phyloP scores from a whole-genome alignment of 2,888 invertebrate genomes.

The Euzophera pinguis region DNA sequence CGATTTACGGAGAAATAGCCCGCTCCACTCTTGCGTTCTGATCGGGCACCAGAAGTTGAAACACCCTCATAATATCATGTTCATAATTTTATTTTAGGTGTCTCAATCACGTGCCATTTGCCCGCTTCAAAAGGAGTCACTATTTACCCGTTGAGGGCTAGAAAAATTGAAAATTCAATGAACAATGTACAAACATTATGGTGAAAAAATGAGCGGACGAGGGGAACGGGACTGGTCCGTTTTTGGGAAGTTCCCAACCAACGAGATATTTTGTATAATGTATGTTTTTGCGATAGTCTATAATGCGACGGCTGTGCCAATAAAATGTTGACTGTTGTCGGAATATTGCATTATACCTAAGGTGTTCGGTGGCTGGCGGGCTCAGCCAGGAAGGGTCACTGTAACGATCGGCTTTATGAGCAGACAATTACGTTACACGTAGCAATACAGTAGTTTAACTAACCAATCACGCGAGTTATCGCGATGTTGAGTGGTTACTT shows the following conservation, averaged over 20 bases:
- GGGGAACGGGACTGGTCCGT: not conserved
- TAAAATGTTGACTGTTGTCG: constrained; percentile 1
- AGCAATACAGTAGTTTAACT: constrained; percentile 11
- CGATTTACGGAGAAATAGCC: not conserved
- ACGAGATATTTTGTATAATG: constrained; percentile 1
- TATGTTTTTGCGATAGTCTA: constrained; percentile 1
- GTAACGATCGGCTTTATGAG: constrained; percentile 13
- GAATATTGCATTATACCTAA: constrained; percentile 2
- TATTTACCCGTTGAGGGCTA: not conserved
- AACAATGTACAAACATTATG: constrained; percentile 12
- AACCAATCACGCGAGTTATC: constrained; percentile 9
- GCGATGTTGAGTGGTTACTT: not conserved
- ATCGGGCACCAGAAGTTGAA: constrained; percentile 17
- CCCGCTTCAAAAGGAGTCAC: constrained; percentile 11
- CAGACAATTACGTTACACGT: constrained; percentile 11
- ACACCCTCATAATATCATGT: constrained; percentile 27
- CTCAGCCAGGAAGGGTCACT: not conserved
- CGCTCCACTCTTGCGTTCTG: not conserved
- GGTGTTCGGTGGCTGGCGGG: not conserved
- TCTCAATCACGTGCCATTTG: constrained; percentile 14
- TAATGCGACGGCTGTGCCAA: not conserved
- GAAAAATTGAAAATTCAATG: constrained; percentile 11
- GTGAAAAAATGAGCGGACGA: constrained; percentile 6
- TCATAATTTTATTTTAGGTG: constrained; percentile 24
- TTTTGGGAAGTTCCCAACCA: constrained; percentile 6